A percentile compares a stretch with the other conserved stretches of the same genome.
Evolutionary conservation across 92 coral and sea anemone genomes (phyloP).

Genomic region (Phenganax subtilis): DNA sequence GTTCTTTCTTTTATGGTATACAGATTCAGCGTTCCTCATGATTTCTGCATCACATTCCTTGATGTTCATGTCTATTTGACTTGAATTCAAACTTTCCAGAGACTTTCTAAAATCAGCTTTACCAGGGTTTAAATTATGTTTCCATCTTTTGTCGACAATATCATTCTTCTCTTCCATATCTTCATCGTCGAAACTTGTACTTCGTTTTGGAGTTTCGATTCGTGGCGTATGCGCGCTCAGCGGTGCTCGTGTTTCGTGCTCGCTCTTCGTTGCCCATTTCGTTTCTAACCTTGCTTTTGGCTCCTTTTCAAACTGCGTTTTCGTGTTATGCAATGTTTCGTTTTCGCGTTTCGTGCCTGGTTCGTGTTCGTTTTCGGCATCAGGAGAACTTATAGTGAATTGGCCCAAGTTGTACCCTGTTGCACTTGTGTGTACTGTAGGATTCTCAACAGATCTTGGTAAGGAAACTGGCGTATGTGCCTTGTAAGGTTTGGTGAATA

Average conservation of each 20-base stretch:
- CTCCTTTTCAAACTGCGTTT: not conserved
- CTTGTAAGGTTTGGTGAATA: conserved; percentile 17
- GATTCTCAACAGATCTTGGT: not conserved
- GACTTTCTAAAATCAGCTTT: conserved; percentile 3
- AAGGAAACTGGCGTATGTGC: conserved; percentile 11
- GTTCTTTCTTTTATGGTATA: too few relatives aligned
- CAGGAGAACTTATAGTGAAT: conserved; percentile 3
- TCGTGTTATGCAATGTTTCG: not conserved
- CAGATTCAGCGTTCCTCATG: not conserved
- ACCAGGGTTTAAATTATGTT: not conserved
- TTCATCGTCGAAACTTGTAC: not conserved
- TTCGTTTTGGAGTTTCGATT: conserved; percentile 1
- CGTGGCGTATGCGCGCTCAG: not conserved
- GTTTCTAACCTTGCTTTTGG: not conserved
- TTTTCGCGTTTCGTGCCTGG: not conserved
- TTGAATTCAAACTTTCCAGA: conserved; percentile 3
- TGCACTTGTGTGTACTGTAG: not conserved
- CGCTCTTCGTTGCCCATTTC: conserved; percentile 8
- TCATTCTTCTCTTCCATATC: not conserved
- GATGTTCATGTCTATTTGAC: not conserved
- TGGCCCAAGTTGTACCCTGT: not conserved
- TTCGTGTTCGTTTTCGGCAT: not conserved
- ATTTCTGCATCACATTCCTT: not conserved
- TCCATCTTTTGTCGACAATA: conserved; percentile 1
- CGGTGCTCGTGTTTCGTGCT: not conserved